Evolutionary conservation across 2,888 invertebrate species (phyloP).

Genomic region (Macrophya annulata): DNA sequence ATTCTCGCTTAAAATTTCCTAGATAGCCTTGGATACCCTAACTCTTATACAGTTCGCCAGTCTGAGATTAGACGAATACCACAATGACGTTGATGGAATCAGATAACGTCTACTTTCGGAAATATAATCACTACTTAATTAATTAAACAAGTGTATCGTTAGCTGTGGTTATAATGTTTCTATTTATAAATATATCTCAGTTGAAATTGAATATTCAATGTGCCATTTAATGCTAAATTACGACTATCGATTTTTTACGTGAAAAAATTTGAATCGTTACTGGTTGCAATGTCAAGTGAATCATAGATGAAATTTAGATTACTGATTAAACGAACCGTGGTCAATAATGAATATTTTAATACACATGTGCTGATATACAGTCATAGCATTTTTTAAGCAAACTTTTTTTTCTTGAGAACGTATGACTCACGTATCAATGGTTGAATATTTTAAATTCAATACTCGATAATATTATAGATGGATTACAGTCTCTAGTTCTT

Average conservation of each 20-base stretch:
- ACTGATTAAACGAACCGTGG: neutral
- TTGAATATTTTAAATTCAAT: neutral
- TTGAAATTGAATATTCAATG: neutral
- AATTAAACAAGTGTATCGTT: neutral
- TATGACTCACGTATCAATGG: neutral
- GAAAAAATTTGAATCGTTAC: neutral
- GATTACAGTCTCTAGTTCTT: neutral
- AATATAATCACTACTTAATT: too few relatives aligned
- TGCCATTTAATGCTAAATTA: neutral
- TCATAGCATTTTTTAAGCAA: neutral
- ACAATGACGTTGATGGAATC: too few relatives aligned
- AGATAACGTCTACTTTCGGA: too few relatives aligned
- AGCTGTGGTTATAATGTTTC: neutral
- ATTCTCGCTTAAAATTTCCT: too few relatives aligned
- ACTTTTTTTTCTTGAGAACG: neutral
- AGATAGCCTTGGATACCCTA: too few relatives aligned
- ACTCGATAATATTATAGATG: neutral
- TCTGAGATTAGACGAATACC: too few relatives aligned
- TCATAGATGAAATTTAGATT: constrained; percentile 40
- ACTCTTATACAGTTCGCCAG: too few relatives aligned
- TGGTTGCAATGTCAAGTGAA: neutral
- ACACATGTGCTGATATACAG: constrained; percentile 30
- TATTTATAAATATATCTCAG: neutral
- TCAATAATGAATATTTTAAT: constrained; percentile 22
- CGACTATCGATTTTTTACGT: neutral